Percentiles rank a stretch among this genome's conserved stretches.
These are phyloP conservation scores for Lepidotrigona ventralis DNA, from an alignment of 1,140 invertebrate species.

Conservation along the genomic window DNA sequence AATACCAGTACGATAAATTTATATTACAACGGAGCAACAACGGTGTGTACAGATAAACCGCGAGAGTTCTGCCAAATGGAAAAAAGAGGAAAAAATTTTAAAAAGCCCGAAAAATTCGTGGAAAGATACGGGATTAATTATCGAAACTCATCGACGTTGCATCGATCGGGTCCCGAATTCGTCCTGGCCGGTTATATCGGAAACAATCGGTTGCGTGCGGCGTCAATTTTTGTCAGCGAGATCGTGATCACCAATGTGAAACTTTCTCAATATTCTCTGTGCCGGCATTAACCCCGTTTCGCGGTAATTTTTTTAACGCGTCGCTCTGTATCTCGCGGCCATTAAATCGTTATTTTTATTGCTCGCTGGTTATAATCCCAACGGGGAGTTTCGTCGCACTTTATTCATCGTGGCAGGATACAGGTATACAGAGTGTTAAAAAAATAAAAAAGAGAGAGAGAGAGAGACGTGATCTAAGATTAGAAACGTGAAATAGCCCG, in stretches of 20 bases:
- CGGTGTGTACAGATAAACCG: too few relatives aligned
- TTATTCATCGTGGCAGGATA: constrained; percentile 5
- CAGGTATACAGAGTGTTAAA: background rate
- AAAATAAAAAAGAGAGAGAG: background rate
- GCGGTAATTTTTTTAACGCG: constrained; percentile 8
- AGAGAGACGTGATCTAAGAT: background rate
- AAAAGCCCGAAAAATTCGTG: background rate
- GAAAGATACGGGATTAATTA: background rate
- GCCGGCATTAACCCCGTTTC: background rate
- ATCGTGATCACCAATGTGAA: background rate
- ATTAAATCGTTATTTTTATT: constrained; percentile 36
- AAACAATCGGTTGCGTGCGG: background rate
- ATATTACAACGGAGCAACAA: too few relatives aligned
- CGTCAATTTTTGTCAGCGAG: background rate
- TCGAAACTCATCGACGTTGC: background rate
- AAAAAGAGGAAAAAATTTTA: background rate
- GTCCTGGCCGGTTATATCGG: background rate
- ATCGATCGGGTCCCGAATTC: background rate
- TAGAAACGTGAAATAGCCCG: too few relatives aligned
- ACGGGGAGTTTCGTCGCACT: constrained; percentile 1
- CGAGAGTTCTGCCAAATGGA: too few relatives aligned
- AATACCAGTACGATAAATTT: too few relatives aligned
- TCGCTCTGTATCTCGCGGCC: background rate
- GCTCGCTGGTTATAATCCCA: constrained; percentile 15
- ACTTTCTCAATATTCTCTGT: constrained; percentile 5